Evolutionary conservation across 1,140 invertebrate species (phyloP), one percentile per base, ranked within the genome.

Genomic region (Phymorhynchus buccinoides): DNA sequence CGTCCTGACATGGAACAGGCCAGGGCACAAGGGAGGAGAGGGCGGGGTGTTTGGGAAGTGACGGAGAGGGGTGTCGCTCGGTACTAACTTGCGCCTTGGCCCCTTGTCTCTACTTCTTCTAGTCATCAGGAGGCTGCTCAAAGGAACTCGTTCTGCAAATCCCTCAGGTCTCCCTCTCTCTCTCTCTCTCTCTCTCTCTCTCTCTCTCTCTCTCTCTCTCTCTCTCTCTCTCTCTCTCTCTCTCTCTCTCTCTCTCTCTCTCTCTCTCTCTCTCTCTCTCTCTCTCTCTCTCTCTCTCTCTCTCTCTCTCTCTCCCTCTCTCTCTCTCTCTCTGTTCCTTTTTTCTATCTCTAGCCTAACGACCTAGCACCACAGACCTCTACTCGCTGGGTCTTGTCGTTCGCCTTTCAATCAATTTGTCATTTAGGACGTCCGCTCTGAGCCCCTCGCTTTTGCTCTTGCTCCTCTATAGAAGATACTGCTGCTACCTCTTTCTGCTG

Each of bases 321-420:
- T n/a, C n/a, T n/a, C n/a, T n/a, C n/a, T n/a, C n/a, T n/a, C n/a
- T n/a, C n/a, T n/a, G n/a, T n/a, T n/a, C n/a, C n/a, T n/a, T n/a
- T n/a, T n/a, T n/a, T n/a, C n/a, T n/a, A n/a, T n/a, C n/a, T n/a
- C n/a, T n/a, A n/a, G n/a, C n/a, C n/a, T n/a, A n/a, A n/a, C n/a
- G n/a, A n/a, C n/a, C n/a, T n/a, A n/a, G n/a, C n/a, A n/a, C n/a
- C n/a, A n/a, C n/a, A n/a, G n/a, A n/a, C n/a, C n/a, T n/a, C n/a
- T n/a, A n/a, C n/a, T 27, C 22, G 56, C 56, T 62, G 22, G 56
- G 12, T 52, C 78, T 82, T 85, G 82, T 86, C 82, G 85, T 84
- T 83, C 84, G 81, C 77, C 85, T 86, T 86, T 86, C 85, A 86
- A 86, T 86, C 85, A 86, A 86, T 86, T 86, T 86, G 85, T 86